Evolutionary conservation across 1,140 invertebrate species (phyloP).

Genomic region (Drosophila malerkotliana): DNA sequence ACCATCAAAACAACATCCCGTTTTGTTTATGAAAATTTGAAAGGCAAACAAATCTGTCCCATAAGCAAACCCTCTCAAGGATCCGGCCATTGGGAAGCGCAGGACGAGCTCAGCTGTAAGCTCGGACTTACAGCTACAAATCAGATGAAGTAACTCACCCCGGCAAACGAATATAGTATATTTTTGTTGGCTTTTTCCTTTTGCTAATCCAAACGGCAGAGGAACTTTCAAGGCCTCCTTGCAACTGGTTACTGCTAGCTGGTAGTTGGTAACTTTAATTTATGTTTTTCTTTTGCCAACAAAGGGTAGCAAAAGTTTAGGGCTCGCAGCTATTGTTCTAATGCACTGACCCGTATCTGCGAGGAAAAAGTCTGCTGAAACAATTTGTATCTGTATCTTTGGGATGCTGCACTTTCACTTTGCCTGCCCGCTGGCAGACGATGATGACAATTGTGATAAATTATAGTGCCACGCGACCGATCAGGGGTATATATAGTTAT

Average conservation of each 20-base stretch:
- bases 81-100: background rate
- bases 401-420: conserved; percentile 57
- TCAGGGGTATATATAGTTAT: background rate
- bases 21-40: conserved; percentile 25
- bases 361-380: conserved; percentile 48
- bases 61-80: conserved; percentile 30
- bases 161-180: background rate
- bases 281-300: conserved; percentile 47
- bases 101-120: conserved; percentile 22
- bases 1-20: conserved; percentile 31
- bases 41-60: conserved; percentile 48
- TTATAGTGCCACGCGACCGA: conserved; percentile 60
- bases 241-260: conserved; percentile 4
- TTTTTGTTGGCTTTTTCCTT: conserved; percentile 10
- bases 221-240: conserved; percentile 43
- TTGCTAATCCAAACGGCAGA: conserved; percentile 62
- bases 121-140: conserved; percentile 50
- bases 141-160: conserved; percentile 55
- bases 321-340: conserved; percentile 59
- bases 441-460: conserved; percentile 75
- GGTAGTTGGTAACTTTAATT: conserved; percentile 46
- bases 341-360: conserved; percentile 53
- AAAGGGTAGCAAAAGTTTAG: conserved; percentile 26
- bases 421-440: background rate
- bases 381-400: conserved; percentile 61